Evolutionary conservation across 1,140 invertebrate species (phyloP).

Genomic region (Theocolax elegans): DNA sequence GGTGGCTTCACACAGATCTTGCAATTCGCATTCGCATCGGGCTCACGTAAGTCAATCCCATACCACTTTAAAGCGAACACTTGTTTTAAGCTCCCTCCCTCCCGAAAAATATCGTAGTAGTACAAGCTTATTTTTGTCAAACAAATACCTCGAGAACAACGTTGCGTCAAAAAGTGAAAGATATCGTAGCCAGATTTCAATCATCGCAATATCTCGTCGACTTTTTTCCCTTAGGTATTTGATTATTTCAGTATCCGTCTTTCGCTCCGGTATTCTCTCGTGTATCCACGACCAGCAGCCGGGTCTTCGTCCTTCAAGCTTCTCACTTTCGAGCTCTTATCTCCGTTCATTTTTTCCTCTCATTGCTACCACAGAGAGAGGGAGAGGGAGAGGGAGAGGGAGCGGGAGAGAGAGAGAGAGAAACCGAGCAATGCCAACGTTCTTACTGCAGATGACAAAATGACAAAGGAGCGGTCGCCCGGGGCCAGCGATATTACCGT

Average conservation of each 20-base stretch:
- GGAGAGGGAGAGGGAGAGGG: too few relatives aligned
- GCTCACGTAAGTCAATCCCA: neutral
- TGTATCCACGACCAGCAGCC: neutral
- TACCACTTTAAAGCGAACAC: too few relatives aligned
- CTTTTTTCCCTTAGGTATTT: constrained; percentile 13
- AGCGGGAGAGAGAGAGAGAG: too few relatives aligned
- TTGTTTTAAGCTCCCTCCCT: too few relatives aligned
- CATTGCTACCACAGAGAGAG: neutral
- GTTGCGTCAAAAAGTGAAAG: neutral
- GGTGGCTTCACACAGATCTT: neutral
- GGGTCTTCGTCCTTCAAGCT: constrained; percentile 43
- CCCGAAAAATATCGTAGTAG: too few relatives aligned
- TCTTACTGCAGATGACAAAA: constrained; percentile 61
- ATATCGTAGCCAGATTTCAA: neutral
- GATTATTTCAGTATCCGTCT: constrained; percentile 14
- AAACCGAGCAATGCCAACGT: constrained; percentile 35
- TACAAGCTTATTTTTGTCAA: too few relatives aligned
- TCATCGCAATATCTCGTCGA: neutral
- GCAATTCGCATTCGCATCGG: neutral
- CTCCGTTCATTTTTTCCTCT: constrained; percentile 20
- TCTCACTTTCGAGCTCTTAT: constrained; percentile 44
- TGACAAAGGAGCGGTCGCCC: constrained; percentile 64
- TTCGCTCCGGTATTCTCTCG: neutral
- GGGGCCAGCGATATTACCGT: constrained; percentile 64
- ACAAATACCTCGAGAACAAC: too few relatives aligned